Percentiles rank a stretch among this genome's conserved stretches.
Conservation (phyloP, 1,140 invertebrate genomes). For the Oscheius sp. region DNA sequence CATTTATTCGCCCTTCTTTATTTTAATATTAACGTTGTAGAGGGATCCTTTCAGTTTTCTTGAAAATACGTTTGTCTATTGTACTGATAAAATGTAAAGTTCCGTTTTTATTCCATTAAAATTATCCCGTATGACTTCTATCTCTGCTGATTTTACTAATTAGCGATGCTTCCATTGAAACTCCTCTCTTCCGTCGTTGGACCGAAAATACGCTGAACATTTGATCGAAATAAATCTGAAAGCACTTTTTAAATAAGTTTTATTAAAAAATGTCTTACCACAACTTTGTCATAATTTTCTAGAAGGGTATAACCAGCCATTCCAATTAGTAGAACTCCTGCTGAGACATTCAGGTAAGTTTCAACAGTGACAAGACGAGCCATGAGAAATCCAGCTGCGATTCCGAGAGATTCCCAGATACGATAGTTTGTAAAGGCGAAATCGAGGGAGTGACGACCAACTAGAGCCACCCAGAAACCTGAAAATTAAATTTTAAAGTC, state of each 20-base stretch:
- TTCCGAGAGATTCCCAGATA: slow-evolving; percentile 87
- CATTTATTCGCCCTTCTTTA: no score
- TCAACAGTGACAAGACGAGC: slow-evolving; percentile 78
- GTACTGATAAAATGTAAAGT: no score
- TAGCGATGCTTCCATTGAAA: slow-evolving; percentile 29
- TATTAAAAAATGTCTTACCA: slow-evolving; percentile 3
- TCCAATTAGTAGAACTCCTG: slow-evolving; percentile 75
- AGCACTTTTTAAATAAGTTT: background rate
- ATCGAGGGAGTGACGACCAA: slow-evolving; percentile 86
- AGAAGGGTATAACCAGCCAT: slow-evolving; percentile 67
- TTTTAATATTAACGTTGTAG: no score
- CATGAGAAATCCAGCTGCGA: slow-evolving; percentile 72
- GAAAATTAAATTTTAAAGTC: slow-evolving; percentile 49
- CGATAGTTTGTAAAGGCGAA: slow-evolving; percentile 93
- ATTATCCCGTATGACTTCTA: background rate
- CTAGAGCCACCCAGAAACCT: slow-evolving; percentile 81
- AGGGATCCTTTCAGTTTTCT: no score
- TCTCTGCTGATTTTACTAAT: slow-evolving; percentile 16
- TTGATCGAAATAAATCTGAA: slow-evolving; percentile 25
- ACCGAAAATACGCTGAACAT: slow-evolving; percentile 22
- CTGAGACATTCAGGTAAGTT: slow-evolving; percentile 83
- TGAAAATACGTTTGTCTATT: no score
- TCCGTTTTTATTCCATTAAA: no score
- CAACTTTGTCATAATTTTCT: slow-evolving; percentile 24
- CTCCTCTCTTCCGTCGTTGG: background rate